Conservation (phyloP, 2,888 invertebrate species). For the Marronus borbonicus region DNA sequence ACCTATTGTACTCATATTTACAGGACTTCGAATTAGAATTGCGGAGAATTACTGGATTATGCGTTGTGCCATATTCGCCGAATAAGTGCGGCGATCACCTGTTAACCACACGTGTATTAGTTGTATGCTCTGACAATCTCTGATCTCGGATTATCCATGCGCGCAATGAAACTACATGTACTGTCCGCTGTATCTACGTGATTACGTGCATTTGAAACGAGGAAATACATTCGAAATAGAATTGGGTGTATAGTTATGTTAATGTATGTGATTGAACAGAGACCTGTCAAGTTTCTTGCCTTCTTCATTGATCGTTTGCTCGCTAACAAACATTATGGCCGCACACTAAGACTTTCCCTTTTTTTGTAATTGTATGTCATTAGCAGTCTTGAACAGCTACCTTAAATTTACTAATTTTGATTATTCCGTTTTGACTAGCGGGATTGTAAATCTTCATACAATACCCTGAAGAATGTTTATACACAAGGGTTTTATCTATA, state of each 20-base stretch:
- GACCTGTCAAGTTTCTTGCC: too few species aligned
- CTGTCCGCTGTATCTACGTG: neutral
- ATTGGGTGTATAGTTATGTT: neutral
- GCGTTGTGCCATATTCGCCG: conserved; percentile 1
- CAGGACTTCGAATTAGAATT: neutral
- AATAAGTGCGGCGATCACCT: conserved; percentile 26
- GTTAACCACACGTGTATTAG: conserved; percentile 17
- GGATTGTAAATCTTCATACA: too few species aligned
- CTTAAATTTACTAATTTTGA: too few species aligned
- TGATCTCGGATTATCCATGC: conserved; percentile 14
- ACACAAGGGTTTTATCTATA: too few species aligned
- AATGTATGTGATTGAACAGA: too few species aligned
- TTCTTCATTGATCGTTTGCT: too few species aligned
- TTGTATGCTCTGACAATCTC: conserved; percentile 14
- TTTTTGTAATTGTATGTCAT: too few species aligned
- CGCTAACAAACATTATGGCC: too few species aligned
- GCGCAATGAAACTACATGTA: neutral
- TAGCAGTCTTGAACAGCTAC: too few species aligned
- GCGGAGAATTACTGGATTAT: conserved; percentile 7
- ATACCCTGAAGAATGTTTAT: too few species aligned
- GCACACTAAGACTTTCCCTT: too few species aligned
- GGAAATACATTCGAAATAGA: neutral
- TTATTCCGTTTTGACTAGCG: too few species aligned
- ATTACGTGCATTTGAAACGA: conserved; percentile 1
- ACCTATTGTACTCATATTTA: neutral